Percentiles rank a stretch among this genome's conserved stretches.
Conservation (phyloP, 2,113 vertebrate genomes). For the Gnathonemus longibarbis region DNA sequence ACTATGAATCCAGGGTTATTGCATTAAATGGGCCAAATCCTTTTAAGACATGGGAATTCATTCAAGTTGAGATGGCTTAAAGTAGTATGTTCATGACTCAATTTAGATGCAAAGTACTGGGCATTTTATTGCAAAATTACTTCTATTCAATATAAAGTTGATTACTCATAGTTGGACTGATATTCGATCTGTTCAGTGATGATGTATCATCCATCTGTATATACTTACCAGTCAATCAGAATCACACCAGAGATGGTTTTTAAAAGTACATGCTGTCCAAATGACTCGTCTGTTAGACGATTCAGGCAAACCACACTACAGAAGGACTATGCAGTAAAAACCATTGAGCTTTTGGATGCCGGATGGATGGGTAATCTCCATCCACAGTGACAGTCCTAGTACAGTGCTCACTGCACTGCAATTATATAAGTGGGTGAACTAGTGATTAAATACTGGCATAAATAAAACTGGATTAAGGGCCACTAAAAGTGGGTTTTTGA, state of each 20-base stretch:
- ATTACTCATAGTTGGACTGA: background rate
- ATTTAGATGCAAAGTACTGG: background rate
- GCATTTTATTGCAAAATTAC: background rate
- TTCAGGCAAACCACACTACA: background rate
- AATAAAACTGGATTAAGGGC: background rate
- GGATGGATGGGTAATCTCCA: background rate
- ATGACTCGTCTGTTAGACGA: background rate
- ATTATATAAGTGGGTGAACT: background rate
- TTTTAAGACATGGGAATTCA: background rate
- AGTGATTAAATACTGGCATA: background rate
- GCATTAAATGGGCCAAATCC: background rate
- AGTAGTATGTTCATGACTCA: background rate
- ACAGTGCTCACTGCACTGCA: background rate
- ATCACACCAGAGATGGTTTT: background rate
- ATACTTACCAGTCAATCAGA: background rate
- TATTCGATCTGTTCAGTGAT: background rate
- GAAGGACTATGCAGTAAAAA: background rate
- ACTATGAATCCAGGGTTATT: background rate
- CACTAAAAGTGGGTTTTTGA: background rate
- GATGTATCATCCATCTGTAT: background rate
- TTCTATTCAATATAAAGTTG: background rate
- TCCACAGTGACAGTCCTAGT: background rate
- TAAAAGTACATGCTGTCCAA: background rate
- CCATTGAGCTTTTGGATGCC: background rate
- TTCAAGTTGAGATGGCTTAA: background rate